Conservation (phyloP, 2,888 invertebrate species). For the Orthonevra nobilis region DNA sequence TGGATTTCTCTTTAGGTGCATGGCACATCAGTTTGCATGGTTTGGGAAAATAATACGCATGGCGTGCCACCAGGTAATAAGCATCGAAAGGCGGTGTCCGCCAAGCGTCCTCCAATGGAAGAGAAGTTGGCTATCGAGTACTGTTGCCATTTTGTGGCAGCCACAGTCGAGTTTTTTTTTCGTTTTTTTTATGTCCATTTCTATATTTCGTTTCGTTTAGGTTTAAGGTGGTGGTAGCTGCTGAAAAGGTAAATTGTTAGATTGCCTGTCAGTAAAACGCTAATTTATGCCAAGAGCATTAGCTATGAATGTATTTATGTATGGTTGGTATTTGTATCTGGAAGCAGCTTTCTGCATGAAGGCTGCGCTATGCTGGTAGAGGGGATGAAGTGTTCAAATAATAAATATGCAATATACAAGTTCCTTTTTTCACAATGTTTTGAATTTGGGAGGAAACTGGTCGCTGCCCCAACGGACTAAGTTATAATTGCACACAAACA, state of each 20-base stretch:
- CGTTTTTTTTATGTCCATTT: constrained; percentile 56
- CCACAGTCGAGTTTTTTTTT: constrained; percentile 17
- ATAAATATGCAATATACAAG: constrained; percentile 64
- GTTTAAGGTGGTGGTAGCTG: constrained; percentile 63
- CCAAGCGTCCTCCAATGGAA: constrained; percentile 69
- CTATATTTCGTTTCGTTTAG: constrained; percentile 63
- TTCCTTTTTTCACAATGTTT: constrained; percentile 50
- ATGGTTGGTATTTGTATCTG: not conserved
- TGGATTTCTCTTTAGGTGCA: constrained; percentile 55
- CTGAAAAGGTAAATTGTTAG: constrained; percentile 69
- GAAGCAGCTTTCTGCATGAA: constrained; percentile 38
- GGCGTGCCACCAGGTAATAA: constrained; percentile 70
- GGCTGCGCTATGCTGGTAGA: constrained; percentile 13
- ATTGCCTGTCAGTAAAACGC: constrained; percentile 70
- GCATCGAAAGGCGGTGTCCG: constrained; percentile 70
- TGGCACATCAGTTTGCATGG: constrained; percentile 65
- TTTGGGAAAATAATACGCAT: constrained; percentile 68
- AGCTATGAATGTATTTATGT: constrained; percentile 26
- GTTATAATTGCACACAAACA: constrained; percentile 67
- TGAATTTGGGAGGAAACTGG: constrained; percentile 66
- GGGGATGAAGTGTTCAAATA: constrained; percentile 65
- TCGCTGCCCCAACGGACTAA: constrained; percentile 55
- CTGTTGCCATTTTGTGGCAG: constrained; percentile 68
- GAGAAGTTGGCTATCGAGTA: constrained; percentile 61
- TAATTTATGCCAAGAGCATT: constrained; percentile 70